These are phyloP conservation scores for Grammomys dolichurus DNA, from an alignment of 2,113 vertebrate genomes.

Conservation along the genomic window DNA sequence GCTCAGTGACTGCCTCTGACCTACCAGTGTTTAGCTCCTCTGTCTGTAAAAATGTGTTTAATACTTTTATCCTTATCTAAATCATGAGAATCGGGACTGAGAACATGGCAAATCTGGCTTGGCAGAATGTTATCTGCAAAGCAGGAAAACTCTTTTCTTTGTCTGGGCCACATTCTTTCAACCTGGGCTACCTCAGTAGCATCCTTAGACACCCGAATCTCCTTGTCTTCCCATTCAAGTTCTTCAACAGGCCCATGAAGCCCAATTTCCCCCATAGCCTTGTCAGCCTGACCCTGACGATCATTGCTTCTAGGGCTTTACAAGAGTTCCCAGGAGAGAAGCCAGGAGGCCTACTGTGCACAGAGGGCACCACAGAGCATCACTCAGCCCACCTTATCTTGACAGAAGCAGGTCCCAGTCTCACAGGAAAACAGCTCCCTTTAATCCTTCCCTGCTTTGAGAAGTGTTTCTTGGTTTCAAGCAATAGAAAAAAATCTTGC, in stretches of 20 bases:
- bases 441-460: neutral
- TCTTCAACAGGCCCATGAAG: neutral
- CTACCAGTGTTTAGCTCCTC: neutral
- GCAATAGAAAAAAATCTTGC: constrained; percentile 29
- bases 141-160: constrained; percentile 1
- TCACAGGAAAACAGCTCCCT: neutral
- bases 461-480: constrained; percentile 14
- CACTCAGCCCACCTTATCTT: neutral
- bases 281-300: neutral
- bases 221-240: neutral
- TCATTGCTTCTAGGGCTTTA: neutral
- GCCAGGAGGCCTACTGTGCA: neutral
- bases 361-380: neutral
- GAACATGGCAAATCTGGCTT: neutral
- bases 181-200: neutral
- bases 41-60: neutral
- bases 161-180: neutral
- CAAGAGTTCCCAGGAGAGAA: neutral
- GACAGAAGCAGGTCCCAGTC: neutral
- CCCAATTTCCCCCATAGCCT: neutral
- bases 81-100: neutral
- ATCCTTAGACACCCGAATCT: neutral
- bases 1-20: neutral
- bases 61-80: constrained; percentile 2
- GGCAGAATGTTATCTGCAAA: constrained; percentile 6